Conservation (phyloP, 2,797 vertebrate genomes). For the Prionace glauca region DNA sequence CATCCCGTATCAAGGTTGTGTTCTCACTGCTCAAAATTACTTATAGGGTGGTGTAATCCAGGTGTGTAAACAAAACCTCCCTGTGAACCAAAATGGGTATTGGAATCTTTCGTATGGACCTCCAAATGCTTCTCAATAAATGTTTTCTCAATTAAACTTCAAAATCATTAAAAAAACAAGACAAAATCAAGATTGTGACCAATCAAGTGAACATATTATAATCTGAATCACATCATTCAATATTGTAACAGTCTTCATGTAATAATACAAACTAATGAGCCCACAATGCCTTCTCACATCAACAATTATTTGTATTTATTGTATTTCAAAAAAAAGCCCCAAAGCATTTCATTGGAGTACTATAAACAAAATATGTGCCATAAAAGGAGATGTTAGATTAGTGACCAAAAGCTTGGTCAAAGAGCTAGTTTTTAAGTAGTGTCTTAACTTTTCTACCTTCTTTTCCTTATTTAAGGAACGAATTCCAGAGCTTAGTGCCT, state of each 20-base stretch:
- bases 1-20: background rate
- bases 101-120: background rate
- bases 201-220: background rate
- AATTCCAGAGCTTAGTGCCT: too few species aligned
- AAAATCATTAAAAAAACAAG: background rate
- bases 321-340: too few species aligned
- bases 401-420: too few species aligned
- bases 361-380: too few species aligned
- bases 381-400: too few species aligned
- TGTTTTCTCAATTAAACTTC: background rate
- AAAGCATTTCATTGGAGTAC: too few species aligned
- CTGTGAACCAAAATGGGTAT: background rate
- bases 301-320: background rate
- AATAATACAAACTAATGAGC: background rate
- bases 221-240: background rate
- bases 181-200: background rate
- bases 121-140: background rate
- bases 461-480: too few species aligned
- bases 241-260: background rate
- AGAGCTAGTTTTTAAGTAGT: too few species aligned
- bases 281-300: background rate
- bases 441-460: too few species aligned
- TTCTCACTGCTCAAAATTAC: background rate
- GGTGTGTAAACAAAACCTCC: background rate
- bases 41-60: background rate